phyloP scores from a whole-genome alignment of 1,140 invertebrate species.

The Drosophila virilis region DNA sequence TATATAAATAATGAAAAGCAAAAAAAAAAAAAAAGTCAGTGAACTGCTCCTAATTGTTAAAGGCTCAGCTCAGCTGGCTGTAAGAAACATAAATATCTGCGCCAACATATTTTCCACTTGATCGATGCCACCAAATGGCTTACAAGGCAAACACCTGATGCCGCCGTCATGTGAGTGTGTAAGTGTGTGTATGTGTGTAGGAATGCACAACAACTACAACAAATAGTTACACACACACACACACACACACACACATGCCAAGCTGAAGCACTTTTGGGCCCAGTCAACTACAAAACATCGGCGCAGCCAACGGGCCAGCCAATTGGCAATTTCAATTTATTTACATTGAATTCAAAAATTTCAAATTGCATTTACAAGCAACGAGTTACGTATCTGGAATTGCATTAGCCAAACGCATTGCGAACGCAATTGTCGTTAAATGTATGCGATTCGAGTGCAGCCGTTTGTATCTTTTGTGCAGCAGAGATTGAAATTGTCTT shows the following conservation, averaged over 20 bases:
- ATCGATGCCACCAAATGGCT: slow-evolving; percentile 44
- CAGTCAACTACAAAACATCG: slow-evolving; percentile 31
- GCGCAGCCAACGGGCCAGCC: slow-evolving; percentile 5
- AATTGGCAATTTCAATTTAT: slow-evolving; percentile 43
- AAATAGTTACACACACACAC: slow-evolving; percentile 8
- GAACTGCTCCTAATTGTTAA: slow-evolving; percentile 44
- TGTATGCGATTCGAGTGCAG: slow-evolving; percentile 14
- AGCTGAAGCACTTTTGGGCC: slow-evolving; percentile 11
- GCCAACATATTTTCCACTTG: slow-evolving; percentile 45
- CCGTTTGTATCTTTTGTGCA: slow-evolving; percentile 6
- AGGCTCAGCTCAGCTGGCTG: slow-evolving; percentile 29
- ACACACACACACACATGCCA: slow-evolving; percentile 14
- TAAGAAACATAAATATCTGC: slow-evolving; percentile 3
- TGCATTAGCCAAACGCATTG: slow-evolving; percentile 24
- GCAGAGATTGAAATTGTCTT: neutral
- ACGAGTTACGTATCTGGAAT: slow-evolving; percentile 24
- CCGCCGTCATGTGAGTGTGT: neutral
- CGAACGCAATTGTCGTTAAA: slow-evolving; percentile 21
- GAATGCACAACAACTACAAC: slow-evolving; percentile 12
- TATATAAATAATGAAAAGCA: neutral
- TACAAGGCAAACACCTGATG: slow-evolving; percentile 44
- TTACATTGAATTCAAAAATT: slow-evolving; percentile 28
- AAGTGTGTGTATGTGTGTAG: neutral
- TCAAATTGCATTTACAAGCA: slow-evolving; percentile 29
- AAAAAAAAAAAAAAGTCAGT: slow-evolving; percentile 24